Percentiles rank a stretch among this genome's conserved stretches.
These are phyloP conservation scores for Lepidurus packardi DNA, from an alignment of 1,140 invertebrate genomes.

Conservation along the genomic window DNA sequence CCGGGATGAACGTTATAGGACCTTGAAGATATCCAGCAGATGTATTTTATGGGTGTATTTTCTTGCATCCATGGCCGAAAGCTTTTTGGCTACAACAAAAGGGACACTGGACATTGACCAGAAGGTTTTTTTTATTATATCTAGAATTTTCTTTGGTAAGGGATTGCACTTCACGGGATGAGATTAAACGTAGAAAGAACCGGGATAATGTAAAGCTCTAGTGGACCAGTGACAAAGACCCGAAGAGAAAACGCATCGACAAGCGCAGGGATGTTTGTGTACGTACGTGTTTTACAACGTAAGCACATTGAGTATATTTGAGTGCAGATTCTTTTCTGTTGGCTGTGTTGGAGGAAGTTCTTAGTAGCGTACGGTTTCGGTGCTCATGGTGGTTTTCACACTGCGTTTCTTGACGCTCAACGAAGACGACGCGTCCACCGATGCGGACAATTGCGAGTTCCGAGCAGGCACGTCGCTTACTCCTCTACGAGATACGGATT, in stretches of 20 bases:
- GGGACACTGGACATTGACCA: neutral
- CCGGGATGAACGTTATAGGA: neutral
- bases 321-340: too few species aligned
- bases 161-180: neutral
- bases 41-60: neutral
- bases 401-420: constrained; percentile 34
- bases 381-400: constrained; percentile 34
- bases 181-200: neutral
- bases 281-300: neutral
- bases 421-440: constrained; percentile 27
- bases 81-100: neutral
- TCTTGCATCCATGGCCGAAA: neutral
- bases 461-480: constrained; percentile 1
- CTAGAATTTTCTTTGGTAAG: neutral
- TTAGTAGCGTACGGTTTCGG: constrained; percentile 34
- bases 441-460: constrained; percentile 25
- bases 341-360: too few species aligned
- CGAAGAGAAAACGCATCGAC: neutral
- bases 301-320: too few species aligned
- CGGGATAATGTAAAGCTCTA: neutral
- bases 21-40: neutral
- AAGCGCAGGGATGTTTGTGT: neutral
- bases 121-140: neutral
- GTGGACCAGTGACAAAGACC: neutral
- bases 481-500: constrained; percentile 9